These are phyloP conservation scores for Mobula birostris DNA, from an alignment of 2,113 vertebrate genomes.

Conservation along the genomic window DNA sequence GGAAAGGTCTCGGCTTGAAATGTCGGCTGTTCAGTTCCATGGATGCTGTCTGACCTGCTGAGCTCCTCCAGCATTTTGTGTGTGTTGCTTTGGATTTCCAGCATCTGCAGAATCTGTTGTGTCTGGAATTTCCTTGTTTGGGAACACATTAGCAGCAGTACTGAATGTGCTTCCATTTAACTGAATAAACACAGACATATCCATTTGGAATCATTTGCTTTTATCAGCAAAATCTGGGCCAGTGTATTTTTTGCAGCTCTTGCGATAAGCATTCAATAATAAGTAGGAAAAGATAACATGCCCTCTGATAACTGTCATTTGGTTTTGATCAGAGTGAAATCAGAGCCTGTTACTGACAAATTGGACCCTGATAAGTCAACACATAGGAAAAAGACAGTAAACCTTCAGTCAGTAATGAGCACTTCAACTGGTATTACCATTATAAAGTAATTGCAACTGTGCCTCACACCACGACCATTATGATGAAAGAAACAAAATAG, in stretches of 20 bases:
- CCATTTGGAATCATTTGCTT: no score
- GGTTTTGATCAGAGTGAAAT: neutral
- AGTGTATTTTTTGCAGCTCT: neutral
- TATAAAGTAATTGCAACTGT: constrained; percentile 42
- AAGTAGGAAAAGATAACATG: neutral
- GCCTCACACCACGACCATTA: constrained; percentile 44
- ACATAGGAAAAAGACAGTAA: neutral
- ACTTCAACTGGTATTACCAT: neutral
- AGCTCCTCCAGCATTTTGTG: no score
- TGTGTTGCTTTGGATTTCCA: no score
- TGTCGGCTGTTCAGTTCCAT: no score
- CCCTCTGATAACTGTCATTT: neutral
- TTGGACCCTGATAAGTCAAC: neutral
- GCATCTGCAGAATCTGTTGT: no score
- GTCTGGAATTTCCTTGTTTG: no score
- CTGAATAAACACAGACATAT: no score
- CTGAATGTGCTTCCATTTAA: no score
- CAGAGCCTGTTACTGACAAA: neutral
- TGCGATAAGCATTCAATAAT: neutral
- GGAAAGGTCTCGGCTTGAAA: no score
- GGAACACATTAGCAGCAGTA: no score
- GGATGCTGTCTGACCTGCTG: no score
- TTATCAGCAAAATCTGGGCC: no score
- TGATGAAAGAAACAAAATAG: constrained; percentile 46
- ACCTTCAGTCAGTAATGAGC: neutral